Evolutionary conservation across 92 coral and sea anemone species (phyloP), one percentile per base, ranked within the genome.

Genomic region (Epizoanthus scotinus): DNA sequence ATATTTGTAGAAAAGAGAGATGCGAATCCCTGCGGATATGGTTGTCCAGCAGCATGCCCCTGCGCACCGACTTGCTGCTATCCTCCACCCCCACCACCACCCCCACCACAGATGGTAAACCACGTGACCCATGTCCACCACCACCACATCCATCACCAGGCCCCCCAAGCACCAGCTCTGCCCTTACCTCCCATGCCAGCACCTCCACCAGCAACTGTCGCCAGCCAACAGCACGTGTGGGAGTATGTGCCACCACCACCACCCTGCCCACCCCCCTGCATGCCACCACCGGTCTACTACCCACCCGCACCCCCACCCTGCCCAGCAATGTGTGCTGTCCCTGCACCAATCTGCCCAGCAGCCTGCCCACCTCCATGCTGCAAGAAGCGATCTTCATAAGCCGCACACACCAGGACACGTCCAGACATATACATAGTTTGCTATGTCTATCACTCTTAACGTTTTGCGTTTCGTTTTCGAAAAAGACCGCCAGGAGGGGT

Each of bases 41-140:
- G 82, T 9, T 94, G 98, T 74, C 85, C 90, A 21, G 73, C 91
- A 3, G 83, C 92, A 18, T 95, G 98, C 97, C 94, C 86, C 14
- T 95, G 99, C 81, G 84, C 89, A 62, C 78, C 84, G 7, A 60
- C 67, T 21, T 94, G 98, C 25, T 95, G 99, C 57, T 56, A 77
- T 7, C 91, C 92, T 12, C 95, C 98, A 34, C 98, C 93, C n/a
- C 98, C 98, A 57, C 99, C 99, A 50, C 97, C 98, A 57, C 93
- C 97, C 19, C 98, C 94, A 69, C 92, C 89, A 85, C 97, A 92
- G 84, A 89, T 84, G 92, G 81, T 89, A 82, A 83, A 82, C 94
- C 99, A 91, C 91, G 88, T 82, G 73, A 90, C 88, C 81, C 88
- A 79, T 77, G 87, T 87, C 85, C 96, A 86, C 86, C 95, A 87